Conservation (phyloP, 2,797 vertebrate genomes). For the Varecia variegata region DNA sequence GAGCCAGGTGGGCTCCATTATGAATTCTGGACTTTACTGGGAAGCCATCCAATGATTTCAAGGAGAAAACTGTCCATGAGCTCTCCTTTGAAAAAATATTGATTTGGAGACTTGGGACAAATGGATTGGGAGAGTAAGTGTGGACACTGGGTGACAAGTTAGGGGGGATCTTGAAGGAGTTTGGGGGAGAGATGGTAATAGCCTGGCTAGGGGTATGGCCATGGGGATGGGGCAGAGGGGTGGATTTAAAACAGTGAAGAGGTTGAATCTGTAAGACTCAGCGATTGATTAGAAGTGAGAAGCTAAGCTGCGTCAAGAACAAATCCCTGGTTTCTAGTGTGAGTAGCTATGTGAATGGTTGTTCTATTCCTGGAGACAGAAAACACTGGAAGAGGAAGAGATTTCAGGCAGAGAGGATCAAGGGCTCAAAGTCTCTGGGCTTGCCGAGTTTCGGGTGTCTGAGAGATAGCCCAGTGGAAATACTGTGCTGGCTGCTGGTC, state of each 20-base stretch:
- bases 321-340: conserved; percentile 9
- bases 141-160: neutral
- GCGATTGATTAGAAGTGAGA: neutral
- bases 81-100: neutral
- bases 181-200: neutral
- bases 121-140: neutral
- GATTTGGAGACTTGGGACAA: neutral
- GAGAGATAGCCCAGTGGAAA: conserved; percentile 55
- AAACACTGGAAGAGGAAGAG: conserved; percentile 54
- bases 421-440: conserved; percentile 36
- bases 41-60: neutral
- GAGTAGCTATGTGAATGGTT: neutral
- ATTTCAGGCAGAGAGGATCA: conserved; percentile 39
- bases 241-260: neutral
- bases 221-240: neutral
- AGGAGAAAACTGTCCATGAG: neutral
- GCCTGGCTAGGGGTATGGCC: neutral
- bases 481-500: conserved; percentile 36
- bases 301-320: neutral
- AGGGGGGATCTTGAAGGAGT: neutral
- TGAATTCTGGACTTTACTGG: neutral
- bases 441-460: conserved; percentile 18
- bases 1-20: neutral
- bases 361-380: conserved; percentile 61
- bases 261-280: neutral